Base-by-base conservation (phyloP, 2,113 vertebrate genomes). In the Pygoscelis adeliae region DNA sequence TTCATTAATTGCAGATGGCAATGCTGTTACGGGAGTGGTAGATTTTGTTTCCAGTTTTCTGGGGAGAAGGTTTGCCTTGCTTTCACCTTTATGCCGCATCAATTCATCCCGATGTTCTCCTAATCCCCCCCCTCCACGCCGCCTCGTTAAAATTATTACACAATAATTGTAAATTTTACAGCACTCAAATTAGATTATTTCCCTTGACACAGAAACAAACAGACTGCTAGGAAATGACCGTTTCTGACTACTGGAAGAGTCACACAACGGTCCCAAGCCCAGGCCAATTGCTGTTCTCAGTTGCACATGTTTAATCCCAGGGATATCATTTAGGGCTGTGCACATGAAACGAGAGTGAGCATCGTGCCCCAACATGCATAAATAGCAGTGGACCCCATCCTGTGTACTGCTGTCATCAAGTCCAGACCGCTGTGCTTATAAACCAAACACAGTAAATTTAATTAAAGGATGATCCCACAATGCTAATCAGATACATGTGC, bases 201-300 rank as follows among this genome's bases (percentile, higher is more conserved):
- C 95, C 95, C 94, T 95, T 93, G 91, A 96, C 84, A 96, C 74
- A 95, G 94, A 96, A 97, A 96, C 91, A 97, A 94, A 92, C 82
- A 96, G 81, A 70, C 87, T 96, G 95, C 94, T 97, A 97, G 97
- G 97, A 97, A 97, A 97, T 97, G 94, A 95, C 94, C 94, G 90
- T 91, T 96, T 80, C 74, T 47, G 93, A 94, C 95, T 94, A 96
- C 94, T 95, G 97, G 95, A 97, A 96, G 84, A 94, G 93, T 77
- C 96, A 80, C 78, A 91, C 81, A 88, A 15, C 0, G 2, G 46
- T 85, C 25, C 38, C 15, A 3, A 91, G 85, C 50, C 46, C 89
- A 90, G 78, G 87, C 93, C 95, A 96, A 70, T 77, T 85, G 78
- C 94, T 76, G 61, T 11, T 89, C 78, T 55, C 2, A 3, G 81